A percentile compares a stretch with the other conserved stretches of the same genome.
Evolutionary conservation across 2,888 invertebrate species (phyloP).

Genomic region (Polylopha cassiicola): DNA sequence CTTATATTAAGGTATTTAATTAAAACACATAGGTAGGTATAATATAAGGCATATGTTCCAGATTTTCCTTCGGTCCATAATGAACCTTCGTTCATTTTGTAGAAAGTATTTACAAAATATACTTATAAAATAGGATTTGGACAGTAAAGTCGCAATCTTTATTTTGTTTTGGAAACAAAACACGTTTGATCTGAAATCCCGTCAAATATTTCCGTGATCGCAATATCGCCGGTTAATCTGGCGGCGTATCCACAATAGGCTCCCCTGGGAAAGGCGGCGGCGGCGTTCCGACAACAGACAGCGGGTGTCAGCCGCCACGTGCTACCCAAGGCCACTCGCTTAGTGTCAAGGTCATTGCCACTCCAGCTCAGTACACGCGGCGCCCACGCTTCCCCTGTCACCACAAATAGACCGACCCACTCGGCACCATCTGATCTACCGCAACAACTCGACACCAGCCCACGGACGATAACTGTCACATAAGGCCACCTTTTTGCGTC

Average conservation of each 20-base stretch:
- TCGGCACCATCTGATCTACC: slow-evolving; percentile 58
- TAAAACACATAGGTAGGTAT: too few species aligned
- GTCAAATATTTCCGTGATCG: slow-evolving; percentile 10
- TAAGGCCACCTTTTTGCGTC: slow-evolving; percentile 16
- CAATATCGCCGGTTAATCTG: slow-evolving; percentile 35
- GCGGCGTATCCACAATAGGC: slow-evolving; percentile 68
- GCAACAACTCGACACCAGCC: slow-evolving; percentile 51
- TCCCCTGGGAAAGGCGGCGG: slow-evolving; percentile 76
- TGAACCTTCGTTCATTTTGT: too few species aligned
- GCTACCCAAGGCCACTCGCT: slow-evolving; percentile 77
- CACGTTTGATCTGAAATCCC: not conserved
- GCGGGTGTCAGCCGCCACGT: slow-evolving; percentile 77
- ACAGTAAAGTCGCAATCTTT: too few species aligned
- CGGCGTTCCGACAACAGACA: slow-evolving; percentile 77
- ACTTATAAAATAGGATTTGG: too few species aligned
- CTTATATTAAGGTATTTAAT: too few species aligned
- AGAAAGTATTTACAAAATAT: too few species aligned
- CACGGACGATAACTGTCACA: slow-evolving; percentile 22
- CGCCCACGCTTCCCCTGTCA: slow-evolving; percentile 75
- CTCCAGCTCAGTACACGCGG: slow-evolving; percentile 75
- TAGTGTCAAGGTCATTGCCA: slow-evolving; percentile 78
- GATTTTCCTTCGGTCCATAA: too few species aligned
- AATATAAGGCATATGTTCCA: too few species aligned
- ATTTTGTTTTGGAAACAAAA: not conserved
- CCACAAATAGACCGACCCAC: slow-evolving; percentile 75